Evolutionary conservation across 1,140 invertebrate species (phyloP).

Genomic region (Aphaenogaster floridana): DNA sequence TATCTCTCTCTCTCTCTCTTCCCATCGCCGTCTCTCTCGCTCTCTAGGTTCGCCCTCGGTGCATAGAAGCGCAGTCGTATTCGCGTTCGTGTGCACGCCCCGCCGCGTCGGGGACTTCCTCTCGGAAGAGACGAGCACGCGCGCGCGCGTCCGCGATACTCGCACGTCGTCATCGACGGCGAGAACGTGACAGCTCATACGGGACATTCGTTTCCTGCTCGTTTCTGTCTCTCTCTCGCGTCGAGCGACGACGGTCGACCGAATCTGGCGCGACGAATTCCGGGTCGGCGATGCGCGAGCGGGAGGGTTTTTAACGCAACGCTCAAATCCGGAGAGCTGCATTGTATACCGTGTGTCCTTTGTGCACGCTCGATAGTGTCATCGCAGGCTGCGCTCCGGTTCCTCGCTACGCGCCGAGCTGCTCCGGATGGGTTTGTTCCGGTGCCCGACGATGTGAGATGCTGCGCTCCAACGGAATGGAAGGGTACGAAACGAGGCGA

Average conservation of each 20-base stretch:
- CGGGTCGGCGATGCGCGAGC: background rate
- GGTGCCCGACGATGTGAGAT: background rate
- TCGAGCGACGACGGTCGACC: background rate
- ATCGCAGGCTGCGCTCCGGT: background rate
- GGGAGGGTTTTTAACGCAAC: background rate
- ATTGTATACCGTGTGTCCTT: background rate
- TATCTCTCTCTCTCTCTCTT: background rate
- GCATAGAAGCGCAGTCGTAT: background rate
- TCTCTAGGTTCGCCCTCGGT: background rate
- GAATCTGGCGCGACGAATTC: constrained; percentile 2
- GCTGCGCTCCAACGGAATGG: too few species aligned
- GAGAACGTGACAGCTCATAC: background rate
- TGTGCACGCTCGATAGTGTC: background rate
- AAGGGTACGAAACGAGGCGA: background rate
- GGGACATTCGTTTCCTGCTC: background rate
- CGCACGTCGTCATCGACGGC: background rate
- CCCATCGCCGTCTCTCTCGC: background rate
- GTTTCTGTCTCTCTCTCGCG: background rate
- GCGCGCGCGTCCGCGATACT: background rate
- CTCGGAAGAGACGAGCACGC: background rate
- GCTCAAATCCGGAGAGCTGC: background rate
- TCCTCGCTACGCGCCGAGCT: background rate
- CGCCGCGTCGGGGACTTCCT: background rate
- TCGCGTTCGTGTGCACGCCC: background rate
- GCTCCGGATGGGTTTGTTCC: background rate